These are phyloP conservation scores for Gibbula magus DNA, from an alignment of 2,888 invertebrate genomes.

Conservation along the genomic window DNA sequence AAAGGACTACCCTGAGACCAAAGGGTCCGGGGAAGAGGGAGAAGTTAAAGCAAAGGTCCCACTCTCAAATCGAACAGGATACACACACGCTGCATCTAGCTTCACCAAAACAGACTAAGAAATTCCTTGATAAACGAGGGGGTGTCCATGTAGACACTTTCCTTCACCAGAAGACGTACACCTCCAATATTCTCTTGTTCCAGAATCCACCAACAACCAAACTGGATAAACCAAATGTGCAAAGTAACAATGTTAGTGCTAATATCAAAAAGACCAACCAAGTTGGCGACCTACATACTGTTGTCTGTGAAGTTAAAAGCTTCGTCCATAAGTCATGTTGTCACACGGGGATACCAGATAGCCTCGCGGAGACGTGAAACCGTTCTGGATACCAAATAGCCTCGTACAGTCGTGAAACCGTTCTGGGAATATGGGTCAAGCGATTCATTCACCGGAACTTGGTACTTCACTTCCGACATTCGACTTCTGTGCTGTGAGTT, in stretches of 20 bases:
- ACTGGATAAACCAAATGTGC: neutral
- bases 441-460: no score
- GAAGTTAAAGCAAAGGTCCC: constrained; percentile 2
- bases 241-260: neutral
- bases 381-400: constrained; percentile 29
- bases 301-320: constrained; percentile 34
- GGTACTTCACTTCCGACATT: no score
- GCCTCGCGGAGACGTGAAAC: constrained; percentile 30
- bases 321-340: constrained; percentile 45
- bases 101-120: constrained; percentile 24
- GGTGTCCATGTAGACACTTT: neutral
- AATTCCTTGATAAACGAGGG: neutral
- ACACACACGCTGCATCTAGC: constrained; percentile 24
- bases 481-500: no score
- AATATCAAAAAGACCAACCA: constrained; percentile 4
- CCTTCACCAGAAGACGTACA: constrained; percentile 14
- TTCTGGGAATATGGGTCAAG: no score
- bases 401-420: constrained; percentile 27
- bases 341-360: constrained; percentile 35
- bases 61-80: constrained; percentile 15
- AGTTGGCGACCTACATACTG: constrained; percentile 22
- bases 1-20: constrained; percentile 18
- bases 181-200: constrained; percentile 19
- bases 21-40: constrained; percentile 20
- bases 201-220: neutral